phyloP scores from a whole-genome alignment of 2,113 vertebrate genomes.

The Poeciliopsis prolifica region DNA sequence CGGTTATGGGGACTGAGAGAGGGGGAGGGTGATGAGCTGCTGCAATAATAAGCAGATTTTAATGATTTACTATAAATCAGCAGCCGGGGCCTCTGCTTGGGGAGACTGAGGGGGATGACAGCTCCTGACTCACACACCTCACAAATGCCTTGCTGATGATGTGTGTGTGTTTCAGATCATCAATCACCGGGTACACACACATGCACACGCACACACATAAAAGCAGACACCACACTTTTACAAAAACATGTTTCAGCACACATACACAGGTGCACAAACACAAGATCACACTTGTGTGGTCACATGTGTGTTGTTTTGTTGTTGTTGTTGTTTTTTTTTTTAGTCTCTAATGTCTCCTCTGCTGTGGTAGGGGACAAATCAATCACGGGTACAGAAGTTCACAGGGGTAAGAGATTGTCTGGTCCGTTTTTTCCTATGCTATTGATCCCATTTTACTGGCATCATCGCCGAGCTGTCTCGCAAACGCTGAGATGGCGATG shows the following conservation, averaged over 20 bases:
- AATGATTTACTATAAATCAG: slow-evolving; percentile 83
- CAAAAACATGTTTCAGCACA: slow-evolving; percentile 71
- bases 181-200: slow-evolving; percentile 63
- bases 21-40: slow-evolving; percentile 73
- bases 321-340: slow-evolving; percentile 30
- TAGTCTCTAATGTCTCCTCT: slow-evolving; percentile 74
- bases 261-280: slow-evolving; percentile 49
- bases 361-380: slow-evolving; percentile 78
- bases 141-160: slow-evolving; percentile 80
- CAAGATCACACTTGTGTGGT: slow-evolving; percentile 32
- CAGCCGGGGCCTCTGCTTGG: slow-evolving; percentile 75
- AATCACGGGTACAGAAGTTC: slow-evolving; percentile 79
- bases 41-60: slow-evolving; percentile 83
- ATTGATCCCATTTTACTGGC: slow-evolving; percentile 82
- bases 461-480: slow-evolving; percentile 77
- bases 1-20: slow-evolving; percentile 53
- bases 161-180: slow-evolving; percentile 76
- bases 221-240: slow-evolving; percentile 31
- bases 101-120: slow-evolving; percentile 77
- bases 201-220: slow-evolving; percentile 12
- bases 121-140: slow-evolving; percentile 80
- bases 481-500: slow-evolving; percentile 66
- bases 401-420: slow-evolving; percentile 81
- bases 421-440: slow-evolving; percentile 75
- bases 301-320: slow-evolving; percentile 52